phyloP scores from a whole-genome alignment of 2,888 invertebrate genomes.

The Sphaerophoria rueppellii region DNA sequence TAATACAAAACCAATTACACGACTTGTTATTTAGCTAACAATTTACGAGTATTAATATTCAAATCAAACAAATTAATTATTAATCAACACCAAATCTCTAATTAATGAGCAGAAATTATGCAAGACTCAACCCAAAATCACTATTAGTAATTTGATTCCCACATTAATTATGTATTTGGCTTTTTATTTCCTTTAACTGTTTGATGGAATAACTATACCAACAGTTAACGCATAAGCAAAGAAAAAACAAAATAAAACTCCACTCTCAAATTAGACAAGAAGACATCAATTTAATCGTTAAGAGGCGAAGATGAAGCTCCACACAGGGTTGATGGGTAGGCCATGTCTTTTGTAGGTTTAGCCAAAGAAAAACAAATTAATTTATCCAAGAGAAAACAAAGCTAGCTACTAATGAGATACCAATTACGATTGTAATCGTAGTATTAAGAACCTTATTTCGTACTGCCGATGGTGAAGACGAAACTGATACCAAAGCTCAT shows the following conservation, averaged over 20 bases:
- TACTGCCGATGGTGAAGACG: not conserved
- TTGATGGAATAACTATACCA: constrained; percentile 51
- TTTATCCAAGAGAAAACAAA: constrained; percentile 49
- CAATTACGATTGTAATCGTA: constrained; percentile 71
- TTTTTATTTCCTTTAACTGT: constrained; percentile 53
- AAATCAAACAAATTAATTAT: not conserved
- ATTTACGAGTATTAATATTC: not conserved
- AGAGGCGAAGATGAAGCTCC: constrained; percentile 22
- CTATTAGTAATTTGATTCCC: constrained; percentile 62
- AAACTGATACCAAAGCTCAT: no score
- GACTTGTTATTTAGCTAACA: not conserved
- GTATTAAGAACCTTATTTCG: constrained; percentile 60
- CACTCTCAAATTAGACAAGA: constrained; percentile 42
- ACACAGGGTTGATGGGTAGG: constrained; percentile 1
- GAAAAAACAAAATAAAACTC: constrained; percentile 18
- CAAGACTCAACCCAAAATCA: constrained; percentile 22
- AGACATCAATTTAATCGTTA: constrained; percentile 67
- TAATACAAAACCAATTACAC: no score
- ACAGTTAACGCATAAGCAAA: constrained; percentile 7
- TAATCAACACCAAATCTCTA: constrained; percentile 15
- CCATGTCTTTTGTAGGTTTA: constrained; percentile 60
- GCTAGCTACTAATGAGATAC: constrained; percentile 70
- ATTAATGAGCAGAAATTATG: constrained; percentile 17
- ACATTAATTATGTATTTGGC: constrained; percentile 59
- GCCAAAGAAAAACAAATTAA: constrained; percentile 58